Conservation (phyloP, 1,140 invertebrate species). For the Lamellibrachia luymesi region DNA sequence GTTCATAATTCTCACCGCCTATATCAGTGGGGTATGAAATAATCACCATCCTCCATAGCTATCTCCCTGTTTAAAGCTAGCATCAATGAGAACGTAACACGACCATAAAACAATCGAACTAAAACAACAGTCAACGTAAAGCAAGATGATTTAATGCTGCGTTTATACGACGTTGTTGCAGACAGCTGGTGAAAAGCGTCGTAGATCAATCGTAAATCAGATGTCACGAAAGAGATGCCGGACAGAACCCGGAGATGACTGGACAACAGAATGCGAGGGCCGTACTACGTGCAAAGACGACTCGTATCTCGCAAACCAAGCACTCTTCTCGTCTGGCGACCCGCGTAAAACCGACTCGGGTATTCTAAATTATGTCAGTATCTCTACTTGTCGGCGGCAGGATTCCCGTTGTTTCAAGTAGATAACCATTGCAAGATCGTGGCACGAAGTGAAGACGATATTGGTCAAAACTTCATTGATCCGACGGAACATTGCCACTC, state of each 20-base stretch:
- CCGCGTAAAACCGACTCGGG: neutral
- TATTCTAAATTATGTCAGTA: neutral
- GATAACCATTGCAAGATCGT: neutral
- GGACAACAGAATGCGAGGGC: neutral
- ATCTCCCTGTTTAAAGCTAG: no score
- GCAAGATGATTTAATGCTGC: no score
- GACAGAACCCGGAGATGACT: neutral
- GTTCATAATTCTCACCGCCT: no score
- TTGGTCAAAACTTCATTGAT: neutral
- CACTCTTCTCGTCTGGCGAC: neutral
- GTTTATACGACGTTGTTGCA: neutral
- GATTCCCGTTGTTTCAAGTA: neutral
- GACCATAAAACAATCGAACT: no score
- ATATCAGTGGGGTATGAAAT: no score
- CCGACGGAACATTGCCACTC: neutral
- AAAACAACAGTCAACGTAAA: no score
- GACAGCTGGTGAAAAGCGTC: neutral
- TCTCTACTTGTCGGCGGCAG: neutral
- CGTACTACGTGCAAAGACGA: neutral
- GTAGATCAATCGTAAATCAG: neutral
- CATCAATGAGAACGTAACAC: no score
- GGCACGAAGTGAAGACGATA: neutral
- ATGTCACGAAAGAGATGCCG: neutral
- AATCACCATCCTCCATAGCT: no score
- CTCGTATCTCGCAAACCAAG: neutral